These are phyloP conservation scores for Bubo bubo DNA, from an alignment of 2,113 vertebrate species.

Conservation along the genomic window DNA sequence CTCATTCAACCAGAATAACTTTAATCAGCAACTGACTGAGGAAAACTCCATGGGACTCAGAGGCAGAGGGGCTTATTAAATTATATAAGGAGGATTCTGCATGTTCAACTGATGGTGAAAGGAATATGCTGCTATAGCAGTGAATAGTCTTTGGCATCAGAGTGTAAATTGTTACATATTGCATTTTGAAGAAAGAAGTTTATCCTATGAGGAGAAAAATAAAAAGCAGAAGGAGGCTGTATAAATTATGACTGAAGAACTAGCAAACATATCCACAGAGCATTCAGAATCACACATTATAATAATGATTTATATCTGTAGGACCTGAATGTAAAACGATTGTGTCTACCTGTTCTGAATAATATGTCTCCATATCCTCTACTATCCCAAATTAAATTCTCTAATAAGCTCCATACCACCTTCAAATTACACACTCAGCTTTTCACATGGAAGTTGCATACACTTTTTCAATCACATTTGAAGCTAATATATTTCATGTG, in stretches of 20 bases:
- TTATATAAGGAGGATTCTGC: not conserved
- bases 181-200: not conserved
- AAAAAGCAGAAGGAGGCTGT: not conserved
- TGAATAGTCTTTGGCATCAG: not conserved
- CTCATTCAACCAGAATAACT: not conserved
- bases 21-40: constrained; percentile 27
- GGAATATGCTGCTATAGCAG: not conserved
- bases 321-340: not conserved
- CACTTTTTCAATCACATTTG: not conserved
- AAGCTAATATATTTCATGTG: not conserved
- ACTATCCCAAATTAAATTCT: not conserved
- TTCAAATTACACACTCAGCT: not conserved
- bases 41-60: not conserved
- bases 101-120: not conserved
- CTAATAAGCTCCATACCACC: not conserved
- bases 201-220: not conserved
- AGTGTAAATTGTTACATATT: not conserved
- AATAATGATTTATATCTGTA: not conserved
- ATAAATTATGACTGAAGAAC: not conserved
- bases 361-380: not conserved
- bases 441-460: not conserved
- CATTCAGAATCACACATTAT: not conserved
- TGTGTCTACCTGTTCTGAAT: not conserved
- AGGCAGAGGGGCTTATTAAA: not conserved
- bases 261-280: not conserved